phyloP scores from a whole-genome alignment of 2,113 vertebrate genomes.

The Cololabis saira region DNA sequence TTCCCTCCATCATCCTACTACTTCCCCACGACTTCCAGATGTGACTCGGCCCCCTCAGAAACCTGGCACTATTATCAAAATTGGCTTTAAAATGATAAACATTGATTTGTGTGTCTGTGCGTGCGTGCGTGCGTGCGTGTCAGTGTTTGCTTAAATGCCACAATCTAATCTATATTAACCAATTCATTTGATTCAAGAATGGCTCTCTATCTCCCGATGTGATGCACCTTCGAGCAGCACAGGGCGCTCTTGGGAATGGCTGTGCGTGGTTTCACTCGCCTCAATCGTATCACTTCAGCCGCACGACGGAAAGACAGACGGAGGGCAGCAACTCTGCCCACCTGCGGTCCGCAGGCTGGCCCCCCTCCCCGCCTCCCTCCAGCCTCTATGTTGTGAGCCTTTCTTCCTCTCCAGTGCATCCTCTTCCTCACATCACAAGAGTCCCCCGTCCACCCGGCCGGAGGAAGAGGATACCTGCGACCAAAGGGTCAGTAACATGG shows the following conservation, averaged over 20 bases:
- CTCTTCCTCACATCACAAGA: conserved; percentile 33
- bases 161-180: conserved; percentile 22
- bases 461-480: conserved; percentile 72
- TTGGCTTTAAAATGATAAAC: conserved; percentile 19
- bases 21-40: conserved; percentile 51
- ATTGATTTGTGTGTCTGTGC: too few relatives aligned
- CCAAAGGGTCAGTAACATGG: conserved; percentile 75
- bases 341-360: conserved; percentile 36
- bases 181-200: conserved; percentile 35
- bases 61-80: conserved; percentile 29
- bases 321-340: conserved; percentile 43
- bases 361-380: conserved; percentile 7
- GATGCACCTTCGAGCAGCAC: conserved; percentile 38
- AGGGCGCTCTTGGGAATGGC: conserved; percentile 20
- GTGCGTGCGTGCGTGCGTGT: too few relatives aligned
- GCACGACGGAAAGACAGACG: conserved; percentile 54
- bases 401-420: conserved; percentile 23
- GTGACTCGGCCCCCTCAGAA: conserved; percentile 26
- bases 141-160: conserved; percentile 7
- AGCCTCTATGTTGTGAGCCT: conserved; percentile 29
- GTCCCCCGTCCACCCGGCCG: conserved; percentile 44
- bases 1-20: conserved; percentile 9
- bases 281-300: conserved; percentile 58
- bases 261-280: conserved; percentile 36
- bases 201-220: conserved; percentile 18